Percentiles rank a stretch among this genome's conserved stretches.
phyloP scores from a whole-genome alignment of 2,113 vertebrate genomes.

The Leucoraja erinaceus region DNA sequence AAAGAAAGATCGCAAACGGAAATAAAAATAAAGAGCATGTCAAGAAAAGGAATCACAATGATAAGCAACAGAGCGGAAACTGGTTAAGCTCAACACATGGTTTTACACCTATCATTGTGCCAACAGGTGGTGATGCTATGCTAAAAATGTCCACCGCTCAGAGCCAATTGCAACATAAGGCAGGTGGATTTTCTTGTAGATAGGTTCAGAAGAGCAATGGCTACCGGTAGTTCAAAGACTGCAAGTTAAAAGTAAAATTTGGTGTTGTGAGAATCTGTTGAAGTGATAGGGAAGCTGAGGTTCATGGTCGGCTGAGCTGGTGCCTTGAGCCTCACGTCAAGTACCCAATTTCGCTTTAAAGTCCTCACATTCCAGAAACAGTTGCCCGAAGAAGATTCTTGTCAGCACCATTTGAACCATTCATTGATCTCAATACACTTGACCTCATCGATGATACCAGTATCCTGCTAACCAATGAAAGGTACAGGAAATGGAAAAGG shows the following conservation, averaged over 20 bases:
- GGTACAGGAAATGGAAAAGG: neutral
- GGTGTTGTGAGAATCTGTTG: neutral
- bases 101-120: slow-evolving; percentile 16
- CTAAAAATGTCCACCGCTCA: neutral
- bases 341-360: neutral
- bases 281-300: neutral
- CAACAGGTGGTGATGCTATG: neutral
- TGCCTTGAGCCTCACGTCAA: neutral
- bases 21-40: slow-evolving; percentile 35
- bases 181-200: neutral
- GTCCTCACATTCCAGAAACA: neutral
- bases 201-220: no score
- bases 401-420: neutral
- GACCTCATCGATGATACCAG: neutral
- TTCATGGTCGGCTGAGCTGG: neutral
- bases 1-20: slow-evolving; percentile 15
- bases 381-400: no score
- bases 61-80: slow-evolving; percentile 19
- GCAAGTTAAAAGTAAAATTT: neutral
- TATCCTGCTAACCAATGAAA: neutral
- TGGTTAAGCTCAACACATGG: neutral
- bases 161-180: neutral
- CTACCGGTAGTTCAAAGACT: neutral
- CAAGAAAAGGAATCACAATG: slow-evolving; percentile 30
- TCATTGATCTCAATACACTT: neutral